Evolutionary conservation across 1,140 invertebrate species (phyloP), one percentile per base, ranked within the genome.

Genomic region (Zaprionus kolodkinae): DNA sequence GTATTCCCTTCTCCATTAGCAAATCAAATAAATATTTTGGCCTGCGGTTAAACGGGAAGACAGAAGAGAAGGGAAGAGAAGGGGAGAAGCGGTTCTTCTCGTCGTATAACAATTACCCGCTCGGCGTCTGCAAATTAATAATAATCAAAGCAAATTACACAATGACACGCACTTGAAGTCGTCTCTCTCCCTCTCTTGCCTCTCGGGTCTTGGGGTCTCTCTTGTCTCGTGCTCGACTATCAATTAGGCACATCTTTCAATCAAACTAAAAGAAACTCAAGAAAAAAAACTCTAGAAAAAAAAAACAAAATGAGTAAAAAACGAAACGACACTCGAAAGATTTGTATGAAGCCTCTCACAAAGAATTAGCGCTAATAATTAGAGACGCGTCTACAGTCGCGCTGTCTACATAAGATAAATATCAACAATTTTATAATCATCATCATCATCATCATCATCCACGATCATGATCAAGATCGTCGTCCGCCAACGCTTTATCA

Each of bases 221-320:
- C 80, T 85, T 71, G 72, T 25, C 75, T 71, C 73, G 75, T 81
- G 80, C 85, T 84, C 78, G 78, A 76, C 78, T 89, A 89, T 88
- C 85, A 88, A 88, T 88, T 88, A 88, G 85, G 85, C 81, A 88
- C 85, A 88, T 89, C 85, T 88, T 88, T 88, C 85, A 88, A 88
- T 88, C 85, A 89, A 81, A 70, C 67, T 30, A 55, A n/a, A 57
- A 66, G 45, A 45, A 43, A 72, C 52, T 15, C 40, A 45, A 30
- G 6, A 70, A 48, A 67, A 74, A n/a, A n/a, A n/a, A n/a, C n/a
- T n/a, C n/a, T n/a, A n/a, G n/a, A n/a, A n/a, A 56, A 63, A 68
- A 60, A 55, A 43, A 21, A 21, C 21, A 21, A 21, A 21, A 21
- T 21, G 21, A 48, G n/a, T 48, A 52, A 45, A 45, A 67, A 62